A percentile compares a stretch with the other conserved stretches of the same genome.
Evolutionary conservation across 2,888 invertebrate genomes (phyloP).

Genomic region (Tetranychus truncatus): DNA sequence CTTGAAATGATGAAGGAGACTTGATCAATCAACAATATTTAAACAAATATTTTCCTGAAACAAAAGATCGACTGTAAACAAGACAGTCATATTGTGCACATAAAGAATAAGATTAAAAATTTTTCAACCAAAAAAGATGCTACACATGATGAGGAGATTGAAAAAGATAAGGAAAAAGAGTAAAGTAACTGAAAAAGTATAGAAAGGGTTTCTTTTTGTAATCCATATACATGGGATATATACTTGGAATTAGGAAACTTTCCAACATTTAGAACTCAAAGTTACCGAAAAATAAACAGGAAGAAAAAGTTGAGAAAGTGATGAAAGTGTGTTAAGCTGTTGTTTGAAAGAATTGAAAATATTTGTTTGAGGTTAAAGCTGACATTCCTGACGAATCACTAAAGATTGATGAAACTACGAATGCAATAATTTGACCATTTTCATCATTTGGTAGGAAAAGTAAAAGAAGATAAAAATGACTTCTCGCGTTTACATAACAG

Average conservation of each 20-base stretch:
- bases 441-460: background rate
- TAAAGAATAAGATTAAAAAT: too few species aligned
- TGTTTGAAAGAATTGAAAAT: too few species aligned
- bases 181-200: background rate
- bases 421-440: background rate
- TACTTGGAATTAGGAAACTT: background rate
- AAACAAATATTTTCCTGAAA: too few species aligned
- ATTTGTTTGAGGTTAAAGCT: too few species aligned
- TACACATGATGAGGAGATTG: background rate
- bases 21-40: too few species aligned
- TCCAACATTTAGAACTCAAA: background rate
- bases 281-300: background rate
- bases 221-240: background rate
- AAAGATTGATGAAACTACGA: background rate
- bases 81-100: too few species aligned
- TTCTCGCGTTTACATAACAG: too few species aligned
- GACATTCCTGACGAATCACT: too few species aligned
- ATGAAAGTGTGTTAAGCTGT: background rate
- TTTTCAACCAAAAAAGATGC: background rate
- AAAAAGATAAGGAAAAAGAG: background rate
- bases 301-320: background rate
- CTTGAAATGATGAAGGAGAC: too few species aligned
- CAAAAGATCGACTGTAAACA: too few species aligned
- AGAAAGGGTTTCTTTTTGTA: background rate
- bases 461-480: too few species aligned